Evolutionary conservation across 2,888 invertebrate species (phyloP).

Genomic region (Didymodactylos carnosus): DNA sequence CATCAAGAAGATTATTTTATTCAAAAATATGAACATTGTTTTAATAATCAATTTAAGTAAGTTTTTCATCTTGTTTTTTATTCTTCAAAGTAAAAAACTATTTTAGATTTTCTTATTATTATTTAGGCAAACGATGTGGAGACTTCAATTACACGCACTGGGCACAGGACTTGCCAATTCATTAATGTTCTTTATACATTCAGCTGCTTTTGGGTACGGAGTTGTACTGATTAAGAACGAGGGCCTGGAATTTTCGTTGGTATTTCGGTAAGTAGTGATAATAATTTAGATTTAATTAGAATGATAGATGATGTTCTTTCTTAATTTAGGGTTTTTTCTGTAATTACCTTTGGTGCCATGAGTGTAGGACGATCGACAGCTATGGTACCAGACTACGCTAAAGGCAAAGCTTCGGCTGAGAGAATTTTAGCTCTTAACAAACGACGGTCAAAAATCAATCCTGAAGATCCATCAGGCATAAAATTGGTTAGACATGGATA

Average conservation of each 20-base stretch:
- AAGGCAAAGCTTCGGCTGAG: neutral
- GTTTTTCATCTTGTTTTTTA: neutral
- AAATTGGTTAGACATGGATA: neutral
- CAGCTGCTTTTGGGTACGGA: neutral
- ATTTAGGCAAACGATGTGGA: neutral
- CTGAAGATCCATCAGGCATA: neutral
- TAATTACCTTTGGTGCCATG: neutral
- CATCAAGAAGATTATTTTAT: conserved; percentile 25
- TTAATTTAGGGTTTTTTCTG: neutral
- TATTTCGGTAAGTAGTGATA: neutral
- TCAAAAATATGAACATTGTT: neutral
- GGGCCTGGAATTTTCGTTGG: neutral
- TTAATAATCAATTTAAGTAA: neutral
- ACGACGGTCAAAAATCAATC: neutral
- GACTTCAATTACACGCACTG: neutral
- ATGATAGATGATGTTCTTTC: neutral
- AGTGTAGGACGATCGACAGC: neutral
- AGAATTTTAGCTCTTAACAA: neutral
- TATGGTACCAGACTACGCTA: neutral
- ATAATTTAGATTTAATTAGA: neutral
- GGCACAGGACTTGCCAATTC: neutral
- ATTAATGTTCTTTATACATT: neutral
- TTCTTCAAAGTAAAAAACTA: neutral
- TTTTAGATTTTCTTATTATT: neutral
- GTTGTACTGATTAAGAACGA: neutral